These are phyloP conservation scores for Linyphia triangularis DNA, from an alignment of 2,888 invertebrate genomes.

Conservation along the genomic window DNA sequence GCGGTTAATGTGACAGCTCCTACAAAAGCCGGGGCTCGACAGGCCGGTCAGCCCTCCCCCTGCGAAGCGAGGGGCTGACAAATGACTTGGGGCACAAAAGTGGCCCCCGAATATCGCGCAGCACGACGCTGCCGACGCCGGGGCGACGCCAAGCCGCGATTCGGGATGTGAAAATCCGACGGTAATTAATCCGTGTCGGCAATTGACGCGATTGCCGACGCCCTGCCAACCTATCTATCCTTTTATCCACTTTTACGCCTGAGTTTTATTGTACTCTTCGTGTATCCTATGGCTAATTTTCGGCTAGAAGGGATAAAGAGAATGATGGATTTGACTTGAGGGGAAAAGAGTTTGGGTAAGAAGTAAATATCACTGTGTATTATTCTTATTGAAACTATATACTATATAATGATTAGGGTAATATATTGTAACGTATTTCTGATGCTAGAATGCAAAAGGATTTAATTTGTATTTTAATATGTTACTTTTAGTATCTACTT, in stretches of 20 bases:
- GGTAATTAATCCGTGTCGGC: conserved; percentile 68
- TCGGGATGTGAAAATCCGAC: conserved; percentile 44
- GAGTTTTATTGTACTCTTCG: background rate
- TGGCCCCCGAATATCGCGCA: conserved; percentile 47
- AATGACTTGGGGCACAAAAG: conserved; percentile 68
- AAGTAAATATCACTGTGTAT: no score
- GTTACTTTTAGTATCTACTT: no score
- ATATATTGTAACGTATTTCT: no score
- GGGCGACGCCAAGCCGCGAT: conserved; percentile 51
- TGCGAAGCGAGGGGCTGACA: conserved; percentile 63
- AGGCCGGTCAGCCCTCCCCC: conserved; percentile 61
- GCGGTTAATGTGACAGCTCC: conserved; percentile 67
- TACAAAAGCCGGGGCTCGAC: conserved; percentile 64
- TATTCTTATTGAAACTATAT: no score
- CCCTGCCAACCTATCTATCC: no score
- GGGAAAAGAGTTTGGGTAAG: background rate
- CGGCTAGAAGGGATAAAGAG: background rate
- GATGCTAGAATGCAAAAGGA: no score
- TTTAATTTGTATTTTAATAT: no score
- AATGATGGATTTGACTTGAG: background rate
- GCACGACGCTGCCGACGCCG: conserved; percentile 34
- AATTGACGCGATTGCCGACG: conserved; percentile 38
- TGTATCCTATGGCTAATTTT: background rate
- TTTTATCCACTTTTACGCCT: background rate
- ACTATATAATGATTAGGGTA: no score